These are phyloP conservation scores for Poicephalus gulielmi DNA, from an alignment of 2,113 vertebrate genomes.

Conservation along the genomic window DNA sequence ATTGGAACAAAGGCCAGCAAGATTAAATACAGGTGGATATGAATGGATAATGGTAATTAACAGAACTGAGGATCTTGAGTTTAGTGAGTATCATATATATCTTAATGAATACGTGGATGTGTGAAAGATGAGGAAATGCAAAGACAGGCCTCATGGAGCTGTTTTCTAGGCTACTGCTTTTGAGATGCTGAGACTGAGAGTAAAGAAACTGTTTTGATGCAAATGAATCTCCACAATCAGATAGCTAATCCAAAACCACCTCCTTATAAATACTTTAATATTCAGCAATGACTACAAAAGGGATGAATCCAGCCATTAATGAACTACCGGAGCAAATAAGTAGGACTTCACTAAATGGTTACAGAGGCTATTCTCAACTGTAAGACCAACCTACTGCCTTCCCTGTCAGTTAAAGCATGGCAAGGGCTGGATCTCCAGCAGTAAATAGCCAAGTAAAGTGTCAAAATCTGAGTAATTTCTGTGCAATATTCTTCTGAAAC, in stretches of 20 bases:
- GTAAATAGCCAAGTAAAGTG: background rate
- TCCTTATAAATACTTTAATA: background rate
- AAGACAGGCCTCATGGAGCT: background rate
- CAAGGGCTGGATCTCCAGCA: background rate
- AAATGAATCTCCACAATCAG: background rate
- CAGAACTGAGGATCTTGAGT: background rate
- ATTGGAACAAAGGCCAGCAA: background rate
- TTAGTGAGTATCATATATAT: background rate
- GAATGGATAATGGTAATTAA: background rate
- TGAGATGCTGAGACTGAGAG: background rate
- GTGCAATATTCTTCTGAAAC: background rate
- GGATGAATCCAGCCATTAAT: background rate
- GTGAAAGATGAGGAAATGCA: background rate
- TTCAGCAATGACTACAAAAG: background rate
- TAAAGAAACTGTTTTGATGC: background rate
- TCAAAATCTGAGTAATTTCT: background rate
- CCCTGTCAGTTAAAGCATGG: background rate
- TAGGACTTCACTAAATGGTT: background rate
- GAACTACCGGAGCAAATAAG: background rate
- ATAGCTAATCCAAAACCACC: background rate
- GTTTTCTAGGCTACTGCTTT: background rate
- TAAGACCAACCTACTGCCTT: background rate
- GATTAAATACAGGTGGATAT: background rate
- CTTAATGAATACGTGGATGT: background rate
- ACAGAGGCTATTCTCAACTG: background rate